Conservation (phyloP, 2,113 vertebrate genomes). For the Orycteropus afer region DNA sequence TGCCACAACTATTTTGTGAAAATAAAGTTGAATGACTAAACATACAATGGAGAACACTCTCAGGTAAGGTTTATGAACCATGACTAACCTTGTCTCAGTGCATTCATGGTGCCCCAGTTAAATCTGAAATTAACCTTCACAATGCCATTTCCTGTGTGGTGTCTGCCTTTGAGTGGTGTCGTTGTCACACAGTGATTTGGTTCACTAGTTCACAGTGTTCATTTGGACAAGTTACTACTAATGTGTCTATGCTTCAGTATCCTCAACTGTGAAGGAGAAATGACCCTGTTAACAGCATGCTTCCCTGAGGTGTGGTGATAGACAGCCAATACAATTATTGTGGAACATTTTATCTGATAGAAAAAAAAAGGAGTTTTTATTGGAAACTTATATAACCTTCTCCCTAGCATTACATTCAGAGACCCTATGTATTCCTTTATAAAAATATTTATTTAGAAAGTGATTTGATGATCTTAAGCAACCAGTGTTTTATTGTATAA, state of each 20-base stretch:
- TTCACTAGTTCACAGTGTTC: constrained; percentile 73
- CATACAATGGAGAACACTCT: background rate
- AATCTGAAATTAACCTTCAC: constrained; percentile 76
- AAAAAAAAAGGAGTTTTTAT: constrained; percentile 58
- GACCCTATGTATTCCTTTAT: constrained; percentile 55
- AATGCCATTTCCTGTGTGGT: constrained; percentile 66
- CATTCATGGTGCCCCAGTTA: constrained; percentile 55
- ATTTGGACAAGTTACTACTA: constrained; percentile 75
- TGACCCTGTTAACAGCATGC: constrained; percentile 68
- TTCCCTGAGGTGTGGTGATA: constrained; percentile 64
- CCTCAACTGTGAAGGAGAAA: constrained; percentile 68
- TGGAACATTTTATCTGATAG: constrained; percentile 64
- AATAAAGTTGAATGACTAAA: constrained; percentile 67
- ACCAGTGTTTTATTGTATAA: constrained; percentile 42
- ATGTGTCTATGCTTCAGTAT: constrained; percentile 65
- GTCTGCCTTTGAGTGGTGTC: constrained; percentile 60
- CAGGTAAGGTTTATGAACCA: constrained; percentile 68
- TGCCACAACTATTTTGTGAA: constrained; percentile 62
- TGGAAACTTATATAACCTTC: constrained; percentile 57
- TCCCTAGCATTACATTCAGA: constrained; percentile 53
- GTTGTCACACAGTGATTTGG: constrained; percentile 69
- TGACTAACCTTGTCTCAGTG: constrained; percentile 69
- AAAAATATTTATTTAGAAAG: constrained; percentile 65
- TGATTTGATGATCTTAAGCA: constrained; percentile 50
- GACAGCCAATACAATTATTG: constrained; percentile 73